These are phyloP conservation scores for Vireo altiloquus DNA, from an alignment of 2,113 vertebrate genomes.

Conservation along the genomic window DNA sequence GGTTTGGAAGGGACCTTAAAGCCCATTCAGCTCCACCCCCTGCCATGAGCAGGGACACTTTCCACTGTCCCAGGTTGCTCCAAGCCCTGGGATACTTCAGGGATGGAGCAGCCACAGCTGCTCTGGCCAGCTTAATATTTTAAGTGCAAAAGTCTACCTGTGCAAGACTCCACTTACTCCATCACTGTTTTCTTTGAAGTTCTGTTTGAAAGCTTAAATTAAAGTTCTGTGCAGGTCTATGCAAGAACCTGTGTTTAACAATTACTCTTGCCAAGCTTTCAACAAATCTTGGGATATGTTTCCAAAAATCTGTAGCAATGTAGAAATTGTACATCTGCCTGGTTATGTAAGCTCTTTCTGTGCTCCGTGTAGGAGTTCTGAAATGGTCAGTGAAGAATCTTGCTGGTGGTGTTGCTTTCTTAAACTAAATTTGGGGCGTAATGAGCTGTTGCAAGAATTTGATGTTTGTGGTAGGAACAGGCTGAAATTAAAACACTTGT, in stretches of 20 bases:
- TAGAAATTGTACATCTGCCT: constrained; percentile 4
- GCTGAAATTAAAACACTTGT: background rate
- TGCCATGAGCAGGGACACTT: background rate
- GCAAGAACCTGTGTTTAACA: constrained; percentile 13
- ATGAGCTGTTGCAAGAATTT: background rate
- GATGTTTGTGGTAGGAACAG: background rate
- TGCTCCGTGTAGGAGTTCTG: background rate
- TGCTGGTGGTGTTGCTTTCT: background rate
- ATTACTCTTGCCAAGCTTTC: constrained; percentile 31
- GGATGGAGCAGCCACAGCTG: background rate
- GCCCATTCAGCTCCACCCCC: background rate
- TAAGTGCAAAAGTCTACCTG: background rate
- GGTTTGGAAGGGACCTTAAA: background rate
- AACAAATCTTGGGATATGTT: background rate
- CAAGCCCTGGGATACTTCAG: background rate
- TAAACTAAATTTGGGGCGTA: background rate
- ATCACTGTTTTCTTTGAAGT: background rate
- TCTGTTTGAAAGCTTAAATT: constrained; percentile 33
- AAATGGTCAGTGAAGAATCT: background rate
- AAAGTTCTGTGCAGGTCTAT: background rate
- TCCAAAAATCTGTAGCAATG: background rate
- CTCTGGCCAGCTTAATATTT: background rate
- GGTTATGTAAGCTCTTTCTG: background rate
- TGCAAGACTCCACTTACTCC: background rate
- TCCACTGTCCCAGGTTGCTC: background rate